These are phyloP conservation scores for Cephus cinctus DNA, from an alignment of 1,140 invertebrate genomes.

Conservation along the genomic window DNA sequence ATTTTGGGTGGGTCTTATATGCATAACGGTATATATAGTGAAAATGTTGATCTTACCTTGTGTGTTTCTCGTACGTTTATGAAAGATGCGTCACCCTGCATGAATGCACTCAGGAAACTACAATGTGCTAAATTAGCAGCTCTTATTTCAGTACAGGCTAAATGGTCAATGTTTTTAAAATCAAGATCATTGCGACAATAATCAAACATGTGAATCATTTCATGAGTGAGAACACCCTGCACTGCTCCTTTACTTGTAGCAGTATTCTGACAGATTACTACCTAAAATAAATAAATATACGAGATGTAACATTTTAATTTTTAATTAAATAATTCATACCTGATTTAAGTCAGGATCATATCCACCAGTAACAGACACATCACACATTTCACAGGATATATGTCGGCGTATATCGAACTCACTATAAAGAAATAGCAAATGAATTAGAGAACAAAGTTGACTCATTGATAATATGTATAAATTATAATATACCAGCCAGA, in stretches of 20 bases:
- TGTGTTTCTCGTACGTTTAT: constrained; percentile 73
- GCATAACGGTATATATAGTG: no score
- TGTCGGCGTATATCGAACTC: constrained; percentile 81
- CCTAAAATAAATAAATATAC: constrained; percentile 57
- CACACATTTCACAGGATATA: constrained; percentile 90
- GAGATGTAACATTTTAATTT: constrained; percentile 3
- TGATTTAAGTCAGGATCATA: constrained; percentile 89
- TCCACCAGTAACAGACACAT: constrained; percentile 79
- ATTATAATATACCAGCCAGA: constrained; percentile 71
- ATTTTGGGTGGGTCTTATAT: no score
- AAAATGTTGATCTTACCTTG: constrained; percentile 56
- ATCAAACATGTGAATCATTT: constrained; percentile 97
- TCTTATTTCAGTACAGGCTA: constrained; percentile 93
- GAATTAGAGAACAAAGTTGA: constrained; percentile 11
- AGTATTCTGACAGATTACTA: constrained; percentile 90
- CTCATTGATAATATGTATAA: constrained; percentile 18
- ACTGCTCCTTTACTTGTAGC: constrained; percentile 64
- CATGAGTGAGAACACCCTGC: constrained; percentile 82
- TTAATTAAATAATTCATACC: constrained; percentile 49
- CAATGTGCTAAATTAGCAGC: constrained; percentile 92
- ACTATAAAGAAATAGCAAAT: constrained; percentile 49
- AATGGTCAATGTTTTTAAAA: constrained; percentile 87
- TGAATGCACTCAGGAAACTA: constrained; percentile 77
- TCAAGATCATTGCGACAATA: constrained; percentile 87
- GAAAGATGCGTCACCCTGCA: constrained; percentile 74